Base-by-base conservation (phyloP, 2,888 invertebrate genomes). In the Eupithecia subfuscata region DNA sequence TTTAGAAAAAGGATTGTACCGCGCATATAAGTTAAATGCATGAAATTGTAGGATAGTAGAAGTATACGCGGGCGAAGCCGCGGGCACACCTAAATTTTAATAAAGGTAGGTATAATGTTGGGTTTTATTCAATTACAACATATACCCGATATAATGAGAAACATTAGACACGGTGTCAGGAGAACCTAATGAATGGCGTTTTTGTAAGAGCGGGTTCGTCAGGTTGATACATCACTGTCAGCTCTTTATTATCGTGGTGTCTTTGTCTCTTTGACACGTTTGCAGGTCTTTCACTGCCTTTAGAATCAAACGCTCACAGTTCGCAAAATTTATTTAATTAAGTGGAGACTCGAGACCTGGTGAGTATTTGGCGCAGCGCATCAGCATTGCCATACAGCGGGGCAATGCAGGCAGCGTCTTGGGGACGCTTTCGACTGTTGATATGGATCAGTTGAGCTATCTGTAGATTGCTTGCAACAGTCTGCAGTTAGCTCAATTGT, bases 61-160 rank as follows among this genome's bases (percentile, higher is more conserved):
- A 43, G 12, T 43, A 2, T 52, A n/a, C 11, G 6, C 56, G 14
- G 12, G 25, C 25, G 14, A 60, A 22, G 14, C 14, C 25, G 14
- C 6, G 12, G 22, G 4, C 12, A 5, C 22, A 25, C 6, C 60
- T 56, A 56, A 22, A 9, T 60, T 82, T 80, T 77, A 79, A 81
- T 81, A 82, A 82, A 80, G 75, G 70, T 69, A 80, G 75, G 70
- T 69, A 74, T 75, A 77, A 4, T 79, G 74, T 64, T 67, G n/a
- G 52, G 67, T 40, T 76, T 69, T 67, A 76, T 78, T 75, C 76
- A 80, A 76, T 78, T 76, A 76, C 74, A 69, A 74, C 74, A 76
- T 74, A 71, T 63, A 75, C 68, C 60, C 67, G 45, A 22, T 69
- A 73, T 79, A 75, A 73, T 64, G 60, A 56, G 64, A 70, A 64